A percentile compares a stretch with the other conserved stretches of the same genome.
phyloP scores from a whole-genome alignment of 1,140 invertebrate species.

The Drosophila tani region DNA sequence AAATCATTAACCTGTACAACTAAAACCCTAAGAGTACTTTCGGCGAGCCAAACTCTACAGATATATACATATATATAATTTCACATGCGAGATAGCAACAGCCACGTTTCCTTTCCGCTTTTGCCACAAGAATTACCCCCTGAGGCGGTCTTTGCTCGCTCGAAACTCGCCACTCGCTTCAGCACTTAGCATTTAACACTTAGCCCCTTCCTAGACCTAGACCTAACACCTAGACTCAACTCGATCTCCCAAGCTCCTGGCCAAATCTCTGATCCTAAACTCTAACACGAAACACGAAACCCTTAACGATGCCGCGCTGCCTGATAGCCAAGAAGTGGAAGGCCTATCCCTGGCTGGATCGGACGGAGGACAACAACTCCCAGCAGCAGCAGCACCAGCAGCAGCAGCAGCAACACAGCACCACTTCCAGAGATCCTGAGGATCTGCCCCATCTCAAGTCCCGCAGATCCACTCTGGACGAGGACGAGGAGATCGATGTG shows the following conservation, averaged over 20 bases:
- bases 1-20: conserved; percentile 56
- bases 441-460: conserved; percentile 69
- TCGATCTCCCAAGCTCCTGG: conserved; percentile 37
- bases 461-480: conserved; percentile 85
- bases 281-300: conserved; percentile 11
- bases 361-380: conserved; percentile 86
- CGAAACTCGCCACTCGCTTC: conserved; percentile 75
- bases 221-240: conserved; percentile 32
- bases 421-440: conserved; percentile 46
- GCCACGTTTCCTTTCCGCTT: conserved; percentile 81
- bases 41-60: conserved; percentile 72
- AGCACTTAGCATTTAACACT: conserved; percentile 65
- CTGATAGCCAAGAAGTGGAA: conserved; percentile 97
- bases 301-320: conserved; percentile 90
- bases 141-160: conserved; percentile 77
- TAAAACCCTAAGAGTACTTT: conserved; percentile 63
- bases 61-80: conserved; percentile 54
- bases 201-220: conserved; percentile 29
- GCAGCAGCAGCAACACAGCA: conserved; percentile 48
- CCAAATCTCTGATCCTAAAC: conserved; percentile 28
- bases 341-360: conserved; percentile 91
- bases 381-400: conserved; percentile 32
- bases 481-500: conserved; percentile 94
- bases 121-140: conserved; percentile 67
- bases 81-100: conserved; percentile 75